Base-by-base conservation (phyloP, 1,140 invertebrate genomes). In the Battus philenor region DNA sequence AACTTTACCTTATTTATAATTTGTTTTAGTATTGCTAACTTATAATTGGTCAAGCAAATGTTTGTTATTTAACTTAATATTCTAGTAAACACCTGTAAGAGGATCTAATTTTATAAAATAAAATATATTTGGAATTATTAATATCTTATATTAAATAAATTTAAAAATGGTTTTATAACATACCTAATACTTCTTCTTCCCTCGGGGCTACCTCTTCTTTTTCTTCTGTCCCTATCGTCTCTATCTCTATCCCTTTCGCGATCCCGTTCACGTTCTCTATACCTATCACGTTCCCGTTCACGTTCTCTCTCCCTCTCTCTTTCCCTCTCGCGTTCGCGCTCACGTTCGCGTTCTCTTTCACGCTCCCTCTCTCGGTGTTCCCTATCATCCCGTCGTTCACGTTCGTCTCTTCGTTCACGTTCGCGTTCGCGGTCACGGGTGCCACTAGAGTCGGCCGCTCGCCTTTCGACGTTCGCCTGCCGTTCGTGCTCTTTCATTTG, bases 401-500 rank as follows among this genome's bases (percentile, higher is more conserved):
- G 47, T 20, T 73, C 64, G 2, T 65, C 49, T 18, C 82, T 69
- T 1, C 70, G 49, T 1, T 80, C 73, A 4, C 64, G 43, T 2
- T 62, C 62, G 31, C 59, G 54, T 8, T 76, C 69, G 4, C 68
- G 55, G 31, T 82, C 77, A 1, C 80, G 62, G 1, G 78, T 62
- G 0, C 78, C 81, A 27, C 78, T 85, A 0, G 78, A 81, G 43
- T 85, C 70, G 7, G 79, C 70, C 39, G 76, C 78, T 16, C 82
- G 60, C 5, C 82, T 51, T 44, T 86, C 72, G 0, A 86, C 85
- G 52, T 90, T 88, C 0, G 95, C 95, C 88, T 97, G 95, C 45
- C 94, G 86, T 79, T 97, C 96, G 65, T 97, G 95, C 65, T 97
- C 94, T 68, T 96, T 95, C 93, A 96, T 95, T 75, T 95, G 93